Percentiles rank a stretch among this genome's conserved stretches.
phyloP scores from a whole-genome alignment of 2,888 invertebrate species.

The Clanis bilineata region DNA sequence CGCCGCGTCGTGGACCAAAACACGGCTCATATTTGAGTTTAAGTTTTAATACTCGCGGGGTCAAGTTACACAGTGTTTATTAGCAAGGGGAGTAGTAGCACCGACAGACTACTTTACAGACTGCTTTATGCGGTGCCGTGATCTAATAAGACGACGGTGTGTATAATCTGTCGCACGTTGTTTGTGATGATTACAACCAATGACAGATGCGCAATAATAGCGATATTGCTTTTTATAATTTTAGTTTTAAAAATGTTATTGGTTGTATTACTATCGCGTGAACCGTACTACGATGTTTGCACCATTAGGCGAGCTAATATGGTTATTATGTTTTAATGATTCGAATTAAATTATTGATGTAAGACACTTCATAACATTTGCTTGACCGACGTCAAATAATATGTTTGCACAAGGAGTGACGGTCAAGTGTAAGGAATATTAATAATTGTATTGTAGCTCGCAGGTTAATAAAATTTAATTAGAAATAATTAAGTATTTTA shows the following conservation, averaged over 20 bases:
- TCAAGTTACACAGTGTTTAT: too few relatives aligned
- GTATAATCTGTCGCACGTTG: not conserved
- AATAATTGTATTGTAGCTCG: not conserved
- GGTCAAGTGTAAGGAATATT: not conserved
- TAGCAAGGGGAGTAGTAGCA: too few relatives aligned
- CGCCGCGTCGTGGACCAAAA: too few relatives aligned
- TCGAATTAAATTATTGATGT: not conserved
- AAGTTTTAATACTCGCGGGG: not conserved
- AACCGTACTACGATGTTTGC: not conserved
- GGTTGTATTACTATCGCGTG: not conserved
- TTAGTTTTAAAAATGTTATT: not conserved
- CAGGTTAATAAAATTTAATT: slow-evolving; percentile 2
- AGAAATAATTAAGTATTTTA: slow-evolving; percentile 14
- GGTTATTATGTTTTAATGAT: not conserved
- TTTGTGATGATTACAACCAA: not conserved
- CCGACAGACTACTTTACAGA: too few relatives aligned
- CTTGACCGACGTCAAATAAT: not conserved
- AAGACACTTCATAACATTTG: not conserved
- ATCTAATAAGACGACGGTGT: too few relatives aligned
- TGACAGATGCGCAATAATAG: slow-evolving; percentile 7
- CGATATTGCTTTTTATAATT: slow-evolving; percentile 8
- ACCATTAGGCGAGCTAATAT: not conserved
- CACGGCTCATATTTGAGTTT: too few relatives aligned
- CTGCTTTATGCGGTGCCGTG: too few relatives aligned
- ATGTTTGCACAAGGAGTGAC: slow-evolving; percentile 12